Conservation (phyloP, 2,113 vertebrate genomes). For the Empidonax alnorum region DNA sequence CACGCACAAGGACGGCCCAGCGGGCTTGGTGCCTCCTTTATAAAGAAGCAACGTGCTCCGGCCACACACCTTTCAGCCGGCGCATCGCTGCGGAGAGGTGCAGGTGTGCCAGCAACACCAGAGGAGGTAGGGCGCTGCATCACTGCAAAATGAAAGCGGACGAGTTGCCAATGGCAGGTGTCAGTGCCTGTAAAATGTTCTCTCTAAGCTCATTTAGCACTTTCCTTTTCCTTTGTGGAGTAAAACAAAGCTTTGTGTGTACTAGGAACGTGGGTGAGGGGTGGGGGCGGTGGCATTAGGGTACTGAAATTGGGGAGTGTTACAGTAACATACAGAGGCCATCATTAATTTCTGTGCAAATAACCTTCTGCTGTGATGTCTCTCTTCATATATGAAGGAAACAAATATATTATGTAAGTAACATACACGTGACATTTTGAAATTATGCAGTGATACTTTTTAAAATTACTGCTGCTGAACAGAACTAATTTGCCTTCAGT, state of each 20-base stretch:
- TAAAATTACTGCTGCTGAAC: neutral
- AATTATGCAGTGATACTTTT: neutral
- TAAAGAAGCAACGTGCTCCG: neutral
- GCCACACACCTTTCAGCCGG: neutral
- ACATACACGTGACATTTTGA: neutral
- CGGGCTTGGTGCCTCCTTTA: neutral
- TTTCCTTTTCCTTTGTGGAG: neutral
- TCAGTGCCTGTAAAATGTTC: neutral
- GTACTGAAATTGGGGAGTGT: neutral
- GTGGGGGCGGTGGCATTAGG: neutral
- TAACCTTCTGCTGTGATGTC: neutral
- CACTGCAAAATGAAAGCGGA: neutral
- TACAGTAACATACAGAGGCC: neutral
- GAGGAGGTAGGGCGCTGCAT: conserved; percentile 10
- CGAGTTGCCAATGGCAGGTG: neutral
- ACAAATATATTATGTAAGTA: neutral
- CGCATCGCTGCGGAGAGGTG: neutral
- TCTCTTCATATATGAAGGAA: neutral
- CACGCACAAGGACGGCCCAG: rapidly evolving
- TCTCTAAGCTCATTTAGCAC: neutral
- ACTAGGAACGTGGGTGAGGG: neutral
- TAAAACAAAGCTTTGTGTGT: neutral
- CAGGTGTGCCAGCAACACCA: neutral
- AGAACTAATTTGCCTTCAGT: conserved; percentile 1
- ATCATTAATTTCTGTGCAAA: neutral